Conservation (phyloP, 2,888 invertebrate genomes). For the Lepeophtheirus nordmannii region DNA sequence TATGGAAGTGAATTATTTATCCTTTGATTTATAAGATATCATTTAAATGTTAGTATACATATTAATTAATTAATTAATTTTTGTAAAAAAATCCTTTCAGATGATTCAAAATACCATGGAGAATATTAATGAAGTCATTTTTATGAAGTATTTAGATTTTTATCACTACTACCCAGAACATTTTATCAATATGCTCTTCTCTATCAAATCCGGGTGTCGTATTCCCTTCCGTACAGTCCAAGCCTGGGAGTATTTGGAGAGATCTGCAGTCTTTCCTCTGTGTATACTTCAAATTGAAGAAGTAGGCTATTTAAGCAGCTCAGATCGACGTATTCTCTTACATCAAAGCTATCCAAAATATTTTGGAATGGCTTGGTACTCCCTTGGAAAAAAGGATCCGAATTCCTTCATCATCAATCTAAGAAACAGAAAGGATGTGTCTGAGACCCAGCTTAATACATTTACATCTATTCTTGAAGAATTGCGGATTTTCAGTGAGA, state of each 20-base stretch:
- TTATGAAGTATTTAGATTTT: conserved; percentile 4
- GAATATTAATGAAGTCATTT: conserved; percentile 1
- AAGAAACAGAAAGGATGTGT: not conserved
- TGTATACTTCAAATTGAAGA: conserved; percentile 1
- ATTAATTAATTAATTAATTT: not conserved
- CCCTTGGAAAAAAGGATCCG: not conserved
- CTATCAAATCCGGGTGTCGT: not conserved
- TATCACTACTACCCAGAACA: not conserved
- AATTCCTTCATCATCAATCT: not conserved
- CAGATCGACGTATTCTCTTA: not conserved
- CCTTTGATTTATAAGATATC: no score
- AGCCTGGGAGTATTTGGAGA: not conserved
- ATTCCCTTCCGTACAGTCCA: not conserved
- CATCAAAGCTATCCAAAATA: conserved; percentile 1
- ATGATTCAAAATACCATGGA: not conserved
- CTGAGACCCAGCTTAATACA: not conserved
- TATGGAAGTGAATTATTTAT: no score
- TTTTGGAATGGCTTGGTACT: not conserved
- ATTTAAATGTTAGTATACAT: not conserved
- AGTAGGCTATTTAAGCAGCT: not conserved
- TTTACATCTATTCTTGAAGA: not conserved
- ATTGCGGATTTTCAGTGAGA: not conserved
- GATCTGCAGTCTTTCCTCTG: not conserved
- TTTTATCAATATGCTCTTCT: conserved; percentile 1
- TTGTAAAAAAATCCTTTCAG: not conserved